Base-by-base conservation (phyloP, 2,113 vertebrate genomes). In the Siniperca knerii region DNA sequence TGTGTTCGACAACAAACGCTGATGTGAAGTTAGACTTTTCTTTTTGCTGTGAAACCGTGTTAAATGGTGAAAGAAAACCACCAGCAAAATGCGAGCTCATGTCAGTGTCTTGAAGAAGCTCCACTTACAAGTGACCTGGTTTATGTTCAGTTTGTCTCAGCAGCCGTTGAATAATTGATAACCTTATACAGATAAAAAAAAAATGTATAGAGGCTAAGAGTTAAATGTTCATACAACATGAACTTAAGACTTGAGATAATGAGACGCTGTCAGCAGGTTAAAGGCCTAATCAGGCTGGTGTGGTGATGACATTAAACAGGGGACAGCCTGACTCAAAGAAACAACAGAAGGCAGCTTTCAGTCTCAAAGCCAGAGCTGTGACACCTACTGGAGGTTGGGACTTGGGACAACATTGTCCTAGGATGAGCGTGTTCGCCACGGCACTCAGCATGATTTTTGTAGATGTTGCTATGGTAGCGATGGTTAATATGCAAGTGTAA, bases 11-110 rank as follows among this genome's bases (percentile, higher is more conserved):
- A 37, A 40, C 44, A 23, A 25, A 64, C 37, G 33, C 57, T 48
- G 46, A 61, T 33, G 6, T 52, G n/a, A 84, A 70, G 44, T n/a
- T 64, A 29, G 54, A 50, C 20, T 48, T 64, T 66, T 75, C 29
- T 37, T 25, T 55, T 64, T 69, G 66, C 66, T 71, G 83, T 71
- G 65, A 84, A 82, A 29, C 15, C 13, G 46, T 50, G 65, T 25
- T 11, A 9, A 8, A 0, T 54, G 3, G 11, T 20, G 44, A 40
- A 50, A 40, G n/a, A 57, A 57, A 67, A 35, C 15, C 29, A 58
- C 40, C 71, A 78, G 67, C n/a, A 44, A 44, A 77, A 71, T 55
- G 42, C 18, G 8, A 66, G 9, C 33, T 65, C 57, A 23, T 60
- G 25, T 67, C 54, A 57, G 2, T 61, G 61, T 77, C n/a, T 33